phyloP scores from a whole-genome alignment of 2,113 vertebrate genomes.

The Centrocercus urophasianus region DNA sequence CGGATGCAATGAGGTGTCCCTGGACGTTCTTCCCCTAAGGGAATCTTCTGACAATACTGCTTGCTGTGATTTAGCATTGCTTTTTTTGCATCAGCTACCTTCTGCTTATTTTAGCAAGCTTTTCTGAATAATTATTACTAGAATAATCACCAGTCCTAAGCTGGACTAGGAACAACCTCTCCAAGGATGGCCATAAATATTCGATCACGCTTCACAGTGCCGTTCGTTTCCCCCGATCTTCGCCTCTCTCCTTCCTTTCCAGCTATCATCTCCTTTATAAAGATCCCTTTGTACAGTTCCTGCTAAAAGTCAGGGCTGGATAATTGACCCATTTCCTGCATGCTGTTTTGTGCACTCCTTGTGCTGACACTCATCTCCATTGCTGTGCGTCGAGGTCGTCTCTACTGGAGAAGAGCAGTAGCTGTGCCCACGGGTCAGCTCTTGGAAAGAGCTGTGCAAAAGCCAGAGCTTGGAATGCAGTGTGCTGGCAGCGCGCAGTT shows the following conservation, averaged over 20 bases:
- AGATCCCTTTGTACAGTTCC: conserved; percentile 10
- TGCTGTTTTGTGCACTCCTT: background rate
- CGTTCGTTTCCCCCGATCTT: background rate
- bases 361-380: background rate
- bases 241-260: background rate
- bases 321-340: conserved; percentile 38
- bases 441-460: background rate
- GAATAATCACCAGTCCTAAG: background rate
- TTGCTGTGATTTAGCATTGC: background rate
- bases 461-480: background rate
- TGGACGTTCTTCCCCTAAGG: background rate
- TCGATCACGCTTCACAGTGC: background rate
- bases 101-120: background rate
- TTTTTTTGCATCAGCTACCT: background rate
- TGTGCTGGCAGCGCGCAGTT: background rate
- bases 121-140: background rate
- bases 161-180: background rate
- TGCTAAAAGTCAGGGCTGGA: background rate
- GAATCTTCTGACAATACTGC: background rate
- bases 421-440: background rate
- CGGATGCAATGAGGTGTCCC: background rate
- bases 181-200: background rate
- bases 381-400: rapidly evolving
- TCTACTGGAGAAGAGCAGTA: background rate
- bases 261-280: background rate